These are phyloP conservation scores for Tetragonula clypearis DNA, from an alignment of 1,140 invertebrate genomes.

Conservation along the genomic window DNA sequence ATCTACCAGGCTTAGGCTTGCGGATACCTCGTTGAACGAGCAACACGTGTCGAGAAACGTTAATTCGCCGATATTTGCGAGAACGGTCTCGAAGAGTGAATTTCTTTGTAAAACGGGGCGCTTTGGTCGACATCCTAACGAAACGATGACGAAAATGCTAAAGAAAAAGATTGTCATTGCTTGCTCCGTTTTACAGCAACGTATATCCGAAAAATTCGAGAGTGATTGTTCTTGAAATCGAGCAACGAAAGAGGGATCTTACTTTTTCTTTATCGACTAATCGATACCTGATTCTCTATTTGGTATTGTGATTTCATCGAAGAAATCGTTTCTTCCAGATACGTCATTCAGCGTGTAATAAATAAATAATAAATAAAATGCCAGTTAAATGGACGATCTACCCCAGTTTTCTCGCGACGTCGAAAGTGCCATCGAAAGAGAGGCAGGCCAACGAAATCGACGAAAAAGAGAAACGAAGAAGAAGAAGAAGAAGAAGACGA, in stretches of 20 bases:
- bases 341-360: neutral
- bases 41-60: neutral
- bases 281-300: too few relatives aligned
- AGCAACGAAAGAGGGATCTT: too few relatives aligned
- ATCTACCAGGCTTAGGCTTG: neutral
- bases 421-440: constrained; percentile 1
- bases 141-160: neutral
- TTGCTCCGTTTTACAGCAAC: too few relatives aligned
- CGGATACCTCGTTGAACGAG: neutral
- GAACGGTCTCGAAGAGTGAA: too few relatives aligned
- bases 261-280: too few relatives aligned
- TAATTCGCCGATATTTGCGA: neutral
- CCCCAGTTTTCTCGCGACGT: constrained; percentile 10
- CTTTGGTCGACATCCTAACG: neutral
- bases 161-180: neutral
- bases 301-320: too few relatives aligned
- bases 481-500: constrained; percentile 26
- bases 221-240: too few relatives aligned
- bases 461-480: neutral
- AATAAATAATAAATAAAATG: neutral
- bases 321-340: too few relatives aligned
- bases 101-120: too few relatives aligned
- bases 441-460: neutral
- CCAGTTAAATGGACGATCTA: neutral
- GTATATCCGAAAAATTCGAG: too few relatives aligned